phyloP scores from a whole-genome alignment of 2,113 vertebrate genomes.

The Larimichthys crocea region DNA sequence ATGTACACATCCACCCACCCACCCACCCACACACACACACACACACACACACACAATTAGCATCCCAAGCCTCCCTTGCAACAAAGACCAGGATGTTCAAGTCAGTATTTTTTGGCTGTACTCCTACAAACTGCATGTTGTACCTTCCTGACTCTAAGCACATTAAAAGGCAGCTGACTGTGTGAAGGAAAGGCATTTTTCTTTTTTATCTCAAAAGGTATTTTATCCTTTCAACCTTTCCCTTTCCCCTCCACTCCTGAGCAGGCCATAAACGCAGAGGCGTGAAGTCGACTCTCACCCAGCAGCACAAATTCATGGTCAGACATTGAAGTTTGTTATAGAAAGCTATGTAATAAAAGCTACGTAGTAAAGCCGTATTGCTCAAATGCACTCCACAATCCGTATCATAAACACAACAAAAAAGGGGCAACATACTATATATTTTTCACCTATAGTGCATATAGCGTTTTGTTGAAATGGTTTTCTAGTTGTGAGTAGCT shows the following conservation, averaged over 20 bases:
- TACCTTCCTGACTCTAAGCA: conserved; percentile 36
- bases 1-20: conserved; percentile 20
- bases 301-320: conserved; percentile 60
- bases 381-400: background rate
- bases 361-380: background rate
- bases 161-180: background rate
- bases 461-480: background rate
- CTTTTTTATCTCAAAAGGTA: conserved; percentile 3
- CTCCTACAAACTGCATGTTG: conserved; percentile 31
- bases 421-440: background rate
- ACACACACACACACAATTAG: conserved; percentile 10
- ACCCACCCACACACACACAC: background rate
- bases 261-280: conserved; percentile 55
- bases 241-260: conserved; percentile 38
- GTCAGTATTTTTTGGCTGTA: conserved; percentile 31
- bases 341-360: background rate
- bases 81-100: conserved; percentile 69
- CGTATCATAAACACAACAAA: background rate
- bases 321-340: conserved; percentile 18
- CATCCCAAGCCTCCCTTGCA: conserved; percentile 24
- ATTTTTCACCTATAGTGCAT: background rate
- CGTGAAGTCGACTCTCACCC: conserved; percentile 35
- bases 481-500: background rate
- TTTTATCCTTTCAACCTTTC: conserved; percentile 37
- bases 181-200: conserved; percentile 9